Percentiles rank a stretch among this genome's conserved stretches.
phyloP scores from a whole-genome alignment of 2,888 invertebrate genomes.

The Yponomeuta sedellus region DNA sequence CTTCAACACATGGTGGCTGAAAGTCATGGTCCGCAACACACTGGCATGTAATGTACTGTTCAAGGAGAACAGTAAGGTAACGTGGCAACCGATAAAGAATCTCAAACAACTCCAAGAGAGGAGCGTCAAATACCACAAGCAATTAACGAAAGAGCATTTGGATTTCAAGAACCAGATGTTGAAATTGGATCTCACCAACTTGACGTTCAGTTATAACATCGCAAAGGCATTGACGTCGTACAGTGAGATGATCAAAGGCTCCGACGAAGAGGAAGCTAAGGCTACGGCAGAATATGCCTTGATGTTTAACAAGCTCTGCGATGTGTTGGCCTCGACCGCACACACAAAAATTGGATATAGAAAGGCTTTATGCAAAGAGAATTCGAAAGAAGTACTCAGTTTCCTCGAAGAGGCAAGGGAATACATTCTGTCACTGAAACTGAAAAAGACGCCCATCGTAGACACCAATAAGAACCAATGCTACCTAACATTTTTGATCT shows the following conservation, averaged over 20 bases:
- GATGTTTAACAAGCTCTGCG: neutral
- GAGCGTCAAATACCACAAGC: neutral
- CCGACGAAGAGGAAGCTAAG: neutral
- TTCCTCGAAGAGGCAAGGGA: neutral
- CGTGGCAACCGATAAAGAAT: neutral
- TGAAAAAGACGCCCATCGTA: neutral
- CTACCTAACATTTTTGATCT: neutral
- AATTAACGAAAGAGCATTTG: neutral
- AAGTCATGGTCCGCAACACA: neutral
- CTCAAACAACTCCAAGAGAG: neutral
- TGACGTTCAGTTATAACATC: neutral
- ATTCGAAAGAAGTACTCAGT: neutral
- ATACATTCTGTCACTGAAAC: slow-evolving; percentile 2
- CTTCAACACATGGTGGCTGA: neutral
- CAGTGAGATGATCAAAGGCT: neutral
- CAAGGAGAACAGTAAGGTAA: neutral
- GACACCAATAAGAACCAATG: slow-evolving; percentile 1
- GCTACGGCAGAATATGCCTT: neutral
- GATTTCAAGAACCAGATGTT: slow-evolving; percentile 4
- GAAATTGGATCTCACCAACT: neutral
- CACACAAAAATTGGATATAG: neutral
- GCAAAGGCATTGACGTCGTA: neutral
- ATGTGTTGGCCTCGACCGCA: neutral
- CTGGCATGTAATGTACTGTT: neutral
- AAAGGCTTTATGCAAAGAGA: neutral